Conservation (phyloP, 2,888 invertebrate species). For the Mythimna loreyi region DNA sequence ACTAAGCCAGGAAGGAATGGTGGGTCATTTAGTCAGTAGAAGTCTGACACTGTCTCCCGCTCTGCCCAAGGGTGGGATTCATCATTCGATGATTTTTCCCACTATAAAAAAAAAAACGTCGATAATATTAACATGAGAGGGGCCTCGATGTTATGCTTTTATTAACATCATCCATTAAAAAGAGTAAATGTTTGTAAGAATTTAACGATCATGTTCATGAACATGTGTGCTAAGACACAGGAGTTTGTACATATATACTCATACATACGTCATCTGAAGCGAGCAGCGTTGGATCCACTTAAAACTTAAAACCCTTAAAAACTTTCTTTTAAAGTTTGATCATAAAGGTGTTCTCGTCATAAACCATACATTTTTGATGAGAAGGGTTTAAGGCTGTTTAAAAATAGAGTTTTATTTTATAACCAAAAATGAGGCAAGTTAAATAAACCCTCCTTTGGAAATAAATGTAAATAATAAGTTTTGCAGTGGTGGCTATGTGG, state of each 20-base stretch:
- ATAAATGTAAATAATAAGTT: no score
- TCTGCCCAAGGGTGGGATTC: no score
- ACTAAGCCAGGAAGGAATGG: no score
- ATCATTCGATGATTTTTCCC: no score
- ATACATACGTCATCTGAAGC: neutral
- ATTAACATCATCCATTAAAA: neutral
- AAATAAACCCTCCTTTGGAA: neutral
- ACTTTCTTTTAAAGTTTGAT: constrained; percentile 16
- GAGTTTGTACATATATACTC: neutral
- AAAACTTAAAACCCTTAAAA: constrained; percentile 41
- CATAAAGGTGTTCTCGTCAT: neutral
- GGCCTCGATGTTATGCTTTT: no score
- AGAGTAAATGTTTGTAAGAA: neutral
- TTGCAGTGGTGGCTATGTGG: no score
- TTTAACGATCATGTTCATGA: constrained; percentile 14
- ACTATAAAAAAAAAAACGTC: no score
- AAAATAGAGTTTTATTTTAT: neutral
- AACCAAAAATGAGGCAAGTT: neutral
- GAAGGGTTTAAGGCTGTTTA: neutral
- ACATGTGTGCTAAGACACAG: neutral
- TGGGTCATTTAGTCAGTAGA: no score
- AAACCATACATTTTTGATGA: constrained; percentile 5
- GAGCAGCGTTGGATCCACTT: constrained; percentile 28
- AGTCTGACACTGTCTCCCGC: no score
- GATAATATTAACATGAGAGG: no score